Evolutionary conservation across 2,797 vertebrate genomes (phyloP).

Genomic region (Cheracebus regulus): DNA sequence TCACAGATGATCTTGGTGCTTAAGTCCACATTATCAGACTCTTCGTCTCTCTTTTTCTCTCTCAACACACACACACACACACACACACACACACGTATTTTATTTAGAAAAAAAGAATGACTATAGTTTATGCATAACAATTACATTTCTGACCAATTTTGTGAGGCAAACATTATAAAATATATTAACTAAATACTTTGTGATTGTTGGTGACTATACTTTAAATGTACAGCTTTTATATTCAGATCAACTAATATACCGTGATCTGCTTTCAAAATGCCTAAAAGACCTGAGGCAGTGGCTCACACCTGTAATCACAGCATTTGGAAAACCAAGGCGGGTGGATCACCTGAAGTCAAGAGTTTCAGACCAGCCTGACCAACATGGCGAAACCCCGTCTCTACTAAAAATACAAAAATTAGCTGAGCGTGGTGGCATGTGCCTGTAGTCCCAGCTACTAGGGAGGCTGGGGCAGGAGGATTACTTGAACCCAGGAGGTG

Average conservation of each 20-base stretch:
- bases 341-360: not conserved
- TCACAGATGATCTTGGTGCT: not conserved
- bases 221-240: not conserved
- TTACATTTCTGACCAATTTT: not conserved
- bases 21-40: not conserved
- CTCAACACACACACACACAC: too few species aligned
- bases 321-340: not conserved
- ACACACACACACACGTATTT: accelerated
- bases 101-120: not conserved
- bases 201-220: not conserved
- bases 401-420: not conserved
- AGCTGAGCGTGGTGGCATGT: not conserved
- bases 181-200: not conserved
- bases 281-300: not conserved
- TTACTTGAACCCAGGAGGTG: not conserved
- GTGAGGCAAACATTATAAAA: not conserved
- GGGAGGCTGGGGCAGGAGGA: not conserved
- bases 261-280: not conserved
- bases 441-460: not conserved
- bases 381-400: not conserved
- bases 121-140: not conserved
- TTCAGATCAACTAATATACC: not conserved
- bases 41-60: not conserved
- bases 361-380: not conserved
- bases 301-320: not conserved